These are phyloP conservation scores for Sclerodermus sp. DNA, from an alignment of 2,888 invertebrate genomes.

Conservation along the genomic window DNA sequence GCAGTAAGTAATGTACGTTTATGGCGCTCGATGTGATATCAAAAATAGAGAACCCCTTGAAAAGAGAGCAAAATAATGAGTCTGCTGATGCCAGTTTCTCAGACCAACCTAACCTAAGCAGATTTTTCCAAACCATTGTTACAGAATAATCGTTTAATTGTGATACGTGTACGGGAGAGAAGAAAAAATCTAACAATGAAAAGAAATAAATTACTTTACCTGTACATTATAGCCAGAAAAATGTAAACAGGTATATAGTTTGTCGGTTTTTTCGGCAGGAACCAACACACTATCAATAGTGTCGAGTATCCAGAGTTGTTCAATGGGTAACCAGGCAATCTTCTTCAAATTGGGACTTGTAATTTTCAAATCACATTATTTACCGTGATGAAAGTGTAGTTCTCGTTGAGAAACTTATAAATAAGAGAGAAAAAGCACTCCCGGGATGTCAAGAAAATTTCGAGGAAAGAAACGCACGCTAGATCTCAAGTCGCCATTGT, in stretches of 20 bases:
- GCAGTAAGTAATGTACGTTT: constrained; percentile 7
- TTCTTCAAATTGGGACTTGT: constrained; percentile 3
- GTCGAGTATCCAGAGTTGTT: no score
- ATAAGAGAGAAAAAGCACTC: constrained; percentile 22
- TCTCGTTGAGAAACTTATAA: constrained; percentile 21
- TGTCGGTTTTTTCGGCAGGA: constrained; percentile 34
- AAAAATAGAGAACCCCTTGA: constrained; percentile 25
- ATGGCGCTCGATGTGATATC: constrained; percentile 17
- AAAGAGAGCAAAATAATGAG: constrained; percentile 39
- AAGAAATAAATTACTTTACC: constrained; percentile 23
- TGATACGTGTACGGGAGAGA: not conserved
- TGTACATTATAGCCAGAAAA: constrained; percentile 35
- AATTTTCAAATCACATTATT: constrained; percentile 33
- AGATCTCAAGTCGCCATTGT: constrained; percentile 51
- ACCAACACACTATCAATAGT: constrained; percentile 36
- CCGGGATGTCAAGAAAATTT: constrained; percentile 28
- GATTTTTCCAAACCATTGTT: constrained; percentile 30
- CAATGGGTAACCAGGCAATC: no score
- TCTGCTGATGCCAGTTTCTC: constrained; percentile 42
- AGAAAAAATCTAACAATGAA: constrained; percentile 2
- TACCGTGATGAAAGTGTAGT: constrained; percentile 12
- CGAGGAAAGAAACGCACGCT: constrained; percentile 40
- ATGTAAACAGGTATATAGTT: constrained; percentile 24
- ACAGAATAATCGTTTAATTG: not conserved
- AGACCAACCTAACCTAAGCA: constrained; percentile 51